Percentiles rank a stretch among this genome's conserved stretches.
Conservation (phyloP, 2,888 invertebrate genomes). For the Rhagium mordax region DNA sequence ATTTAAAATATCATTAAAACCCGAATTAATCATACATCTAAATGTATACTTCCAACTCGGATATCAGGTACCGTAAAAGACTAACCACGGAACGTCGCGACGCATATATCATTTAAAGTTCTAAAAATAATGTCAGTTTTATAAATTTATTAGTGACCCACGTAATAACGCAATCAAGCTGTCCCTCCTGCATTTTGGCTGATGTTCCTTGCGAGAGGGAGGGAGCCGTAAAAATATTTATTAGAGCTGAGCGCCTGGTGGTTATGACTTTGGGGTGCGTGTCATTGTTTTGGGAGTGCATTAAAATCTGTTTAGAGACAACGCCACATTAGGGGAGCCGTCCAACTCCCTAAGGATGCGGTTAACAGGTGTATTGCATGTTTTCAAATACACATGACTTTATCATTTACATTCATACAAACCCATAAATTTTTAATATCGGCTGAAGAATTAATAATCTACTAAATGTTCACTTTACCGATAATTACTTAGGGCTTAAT, state of each 20-base stretch:
- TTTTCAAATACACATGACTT: conserved; percentile 44
- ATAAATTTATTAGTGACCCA: conserved; percentile 50
- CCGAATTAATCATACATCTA: not conserved
- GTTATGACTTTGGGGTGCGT: conserved; percentile 63
- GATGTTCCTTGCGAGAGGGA: conserved; percentile 33
- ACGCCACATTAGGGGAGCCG: conserved; percentile 64
- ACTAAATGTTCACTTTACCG: conserved; percentile 8
- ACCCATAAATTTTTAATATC: not conserved
- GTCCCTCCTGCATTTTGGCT: conserved; percentile 19
- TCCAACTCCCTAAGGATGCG: conserved; percentile 64
- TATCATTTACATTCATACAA: conserved; percentile 43
- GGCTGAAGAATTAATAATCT: conserved; percentile 31
- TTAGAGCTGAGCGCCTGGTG: conserved; percentile 61
- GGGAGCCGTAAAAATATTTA: conserved; percentile 63
- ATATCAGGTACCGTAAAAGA: conserved; percentile 1
- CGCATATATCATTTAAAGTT: conserved; percentile 19
- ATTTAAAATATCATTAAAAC: too few species aligned
- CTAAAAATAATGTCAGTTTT: conserved; percentile 34
- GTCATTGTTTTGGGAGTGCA: conserved; percentile 69
- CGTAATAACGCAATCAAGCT: conserved; percentile 48
- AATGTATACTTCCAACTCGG: not conserved
- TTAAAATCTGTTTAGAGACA: conserved; percentile 74
- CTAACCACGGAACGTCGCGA: too few species aligned
- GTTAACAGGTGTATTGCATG: conserved; percentile 71
- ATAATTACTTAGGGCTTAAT: not conserved